Percentiles rank a stretch among this genome's conserved stretches.
phyloP scores from a whole-genome alignment of 2,113 vertebrate genomes.

The Fukomys damarensis region DNA sequence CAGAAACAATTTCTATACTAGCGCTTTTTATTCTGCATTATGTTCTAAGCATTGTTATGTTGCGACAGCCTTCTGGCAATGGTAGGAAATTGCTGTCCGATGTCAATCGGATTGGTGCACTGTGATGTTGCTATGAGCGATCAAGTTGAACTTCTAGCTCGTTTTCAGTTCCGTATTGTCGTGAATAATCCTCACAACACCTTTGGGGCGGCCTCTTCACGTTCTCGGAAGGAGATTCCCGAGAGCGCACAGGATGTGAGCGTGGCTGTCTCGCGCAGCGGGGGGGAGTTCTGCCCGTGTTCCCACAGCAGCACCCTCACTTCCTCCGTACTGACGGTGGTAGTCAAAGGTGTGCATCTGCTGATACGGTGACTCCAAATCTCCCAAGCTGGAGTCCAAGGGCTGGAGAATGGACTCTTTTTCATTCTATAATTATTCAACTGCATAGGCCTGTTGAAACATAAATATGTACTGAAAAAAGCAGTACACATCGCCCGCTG shows the following conservation, averaged over 20 bases:
- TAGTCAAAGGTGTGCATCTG: neutral
- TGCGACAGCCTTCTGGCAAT: neutral
- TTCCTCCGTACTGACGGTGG: neutral
- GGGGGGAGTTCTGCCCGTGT: neutral
- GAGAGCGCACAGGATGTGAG: no score
- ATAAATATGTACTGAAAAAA: neutral
- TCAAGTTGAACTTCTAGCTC: conserved; percentile 32
- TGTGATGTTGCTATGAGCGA: neutral
- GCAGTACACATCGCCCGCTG: neutral
- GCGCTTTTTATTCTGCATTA: neutral
- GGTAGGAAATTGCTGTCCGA: neutral
- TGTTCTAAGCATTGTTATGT: conserved; percentile 9
- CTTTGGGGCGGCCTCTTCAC: conserved; percentile 14
- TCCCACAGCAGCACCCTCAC: neutral
- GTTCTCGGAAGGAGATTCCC: neutral
- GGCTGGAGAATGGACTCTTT: neutral
- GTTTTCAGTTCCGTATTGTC: conserved; percentile 31
- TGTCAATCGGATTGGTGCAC: neutral
- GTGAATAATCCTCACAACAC: neutral
- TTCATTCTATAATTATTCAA: neutral
- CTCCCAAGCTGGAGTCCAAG: neutral
- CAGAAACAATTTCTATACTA: conserved; percentile 8
- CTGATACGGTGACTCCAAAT: neutral
- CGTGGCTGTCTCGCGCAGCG: neutral
- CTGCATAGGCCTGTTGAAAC: neutral